These are phyloP conservation scores for Hemaris fuciformis DNA, from an alignment of 2,888 invertebrate species.

Conservation along the genomic window DNA sequence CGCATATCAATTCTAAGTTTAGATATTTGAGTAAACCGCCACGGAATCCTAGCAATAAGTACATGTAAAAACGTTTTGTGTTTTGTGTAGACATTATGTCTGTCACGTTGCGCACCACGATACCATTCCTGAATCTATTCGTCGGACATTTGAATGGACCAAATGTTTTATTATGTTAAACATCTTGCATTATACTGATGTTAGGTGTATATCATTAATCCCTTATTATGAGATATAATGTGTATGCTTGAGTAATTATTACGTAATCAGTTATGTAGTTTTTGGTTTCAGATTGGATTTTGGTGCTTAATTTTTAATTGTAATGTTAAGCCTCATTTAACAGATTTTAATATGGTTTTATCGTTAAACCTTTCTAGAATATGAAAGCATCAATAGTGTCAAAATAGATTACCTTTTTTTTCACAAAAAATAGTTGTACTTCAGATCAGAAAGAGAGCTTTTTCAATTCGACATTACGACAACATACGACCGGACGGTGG, in stretches of 20 bases:
- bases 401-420: no score
- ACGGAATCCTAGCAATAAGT: neutral
- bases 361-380: no score
- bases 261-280: neutral
- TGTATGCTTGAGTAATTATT: neutral
- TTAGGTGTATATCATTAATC: neutral
- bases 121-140: constrained; percentile 15
- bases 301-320: no score
- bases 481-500: no score
- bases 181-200: neutral
- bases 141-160: constrained; percentile 10
- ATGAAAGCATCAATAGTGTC: no score
- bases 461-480: no score
- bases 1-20: no score
- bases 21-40: neutral
- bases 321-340: no score
- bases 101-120: constrained; percentile 43
- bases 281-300: no score
- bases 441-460: no score
- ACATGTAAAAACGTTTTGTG: constrained; percentile 21
- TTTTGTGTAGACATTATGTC: constrained; percentile 38
- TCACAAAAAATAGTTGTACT: no score
- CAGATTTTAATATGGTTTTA: no score
- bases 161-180: constrained; percentile 11
- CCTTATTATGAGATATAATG: neutral